Base-by-base conservation (phyloP, 2,113 vertebrate species). In the Neotragus pygmaeus region DNA sequence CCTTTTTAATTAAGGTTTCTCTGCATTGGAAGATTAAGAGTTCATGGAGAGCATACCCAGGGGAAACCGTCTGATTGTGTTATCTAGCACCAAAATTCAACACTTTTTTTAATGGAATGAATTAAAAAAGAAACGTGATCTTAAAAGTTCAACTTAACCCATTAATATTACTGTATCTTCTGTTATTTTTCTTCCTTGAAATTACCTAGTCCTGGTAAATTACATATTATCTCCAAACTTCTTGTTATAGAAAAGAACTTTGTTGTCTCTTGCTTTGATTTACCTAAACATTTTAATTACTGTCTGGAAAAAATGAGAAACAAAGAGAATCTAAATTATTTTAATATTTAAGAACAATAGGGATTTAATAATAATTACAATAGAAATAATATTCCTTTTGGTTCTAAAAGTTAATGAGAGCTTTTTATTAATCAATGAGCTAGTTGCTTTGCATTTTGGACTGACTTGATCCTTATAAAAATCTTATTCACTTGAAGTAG, bases 1-100 rank as follows among this genome's bases (percentile, higher is more conserved):
- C 17, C 14, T 57, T 95, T 98, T 98, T 97, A 97, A 98, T 98
- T 97, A 96, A 97, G 17, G 19, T 94, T 93, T 94, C 83, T 57
- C 43, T 15, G 9, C 62, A 30, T 36, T 51, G 23, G 49, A 96
- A 96, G 81, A 93, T 93, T 77, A 94, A 77, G 82, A 91, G 96
- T 91, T 97, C 78, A 39, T 66, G 5, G 21, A 39, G 27, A 75
- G 7, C 21, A 77, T n/a, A 70, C 80, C 12, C 66, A 75, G 16
- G 82, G 55, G 88, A 91, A 93, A 91, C 75, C 94, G 7, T 62
- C 62, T 96, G 58, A 88, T 64, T 73, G 9, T 47, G 33, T 73
- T 81, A 96, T 92, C 85, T 96, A 96, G 43, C 23, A 73, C 25
- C 4, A 94, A 96, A 96, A 93, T 85, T 21, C 7, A 30, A 77